Percentiles rank a stretch among this genome's conserved stretches.
Evolutionary conservation across 30 jellyfish, hydroid and myxozoan species (phyloP).

Genomic region (Phacellophora camtschatica): DNA sequence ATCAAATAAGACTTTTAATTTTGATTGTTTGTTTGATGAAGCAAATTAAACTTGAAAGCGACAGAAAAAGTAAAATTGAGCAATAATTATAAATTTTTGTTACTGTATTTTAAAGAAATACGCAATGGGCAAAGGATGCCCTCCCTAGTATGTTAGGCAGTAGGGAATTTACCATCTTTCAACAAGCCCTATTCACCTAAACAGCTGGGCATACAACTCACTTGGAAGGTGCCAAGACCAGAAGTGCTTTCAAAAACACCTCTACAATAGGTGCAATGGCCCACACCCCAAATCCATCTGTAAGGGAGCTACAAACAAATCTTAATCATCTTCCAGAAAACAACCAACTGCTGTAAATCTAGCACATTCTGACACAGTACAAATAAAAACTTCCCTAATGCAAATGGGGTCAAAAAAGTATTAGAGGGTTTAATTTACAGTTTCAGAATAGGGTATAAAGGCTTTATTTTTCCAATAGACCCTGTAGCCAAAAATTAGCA

Average conservation of each 20-base stretch:
- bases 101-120: too few species aligned
- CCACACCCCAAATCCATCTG: background rate
- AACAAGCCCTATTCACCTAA: background rate
- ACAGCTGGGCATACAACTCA: background rate
- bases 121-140: too few species aligned
- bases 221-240: background rate
- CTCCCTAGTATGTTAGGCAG: too few species aligned
- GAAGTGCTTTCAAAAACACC: background rate
- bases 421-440: background rate
- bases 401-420: background rate
- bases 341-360: background rate
- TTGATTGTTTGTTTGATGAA: too few species aligned
- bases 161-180: too few species aligned
- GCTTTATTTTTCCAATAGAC: background rate
- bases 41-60: too few species aligned
- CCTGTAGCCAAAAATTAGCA: background rate
- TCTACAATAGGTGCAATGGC: background rate
- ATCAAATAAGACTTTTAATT: too few species aligned
- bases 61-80: too few species aligned
- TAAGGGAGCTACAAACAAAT: background rate
- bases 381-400: background rate
- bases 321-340: background rate
- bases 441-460: background rate
- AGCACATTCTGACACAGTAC: background rate
- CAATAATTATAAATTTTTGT: too few species aligned